Base-by-base conservation (phyloP, 23 tunicate species). In the Styela clava region DNA sequence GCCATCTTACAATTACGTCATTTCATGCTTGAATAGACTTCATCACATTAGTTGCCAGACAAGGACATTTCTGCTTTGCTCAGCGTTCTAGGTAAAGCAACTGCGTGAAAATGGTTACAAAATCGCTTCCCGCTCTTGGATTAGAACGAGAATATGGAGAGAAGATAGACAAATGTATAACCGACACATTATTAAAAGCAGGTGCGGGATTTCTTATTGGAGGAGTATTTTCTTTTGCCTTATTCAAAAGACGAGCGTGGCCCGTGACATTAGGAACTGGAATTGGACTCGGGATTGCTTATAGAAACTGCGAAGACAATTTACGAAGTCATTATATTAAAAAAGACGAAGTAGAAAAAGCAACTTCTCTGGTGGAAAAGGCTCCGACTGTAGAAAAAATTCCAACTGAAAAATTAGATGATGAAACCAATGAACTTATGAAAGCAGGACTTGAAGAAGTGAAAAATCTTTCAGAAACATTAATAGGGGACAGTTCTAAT, bases 181-280 rank as follows among this genome's bases (percentile, higher is more conserved):
- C 78, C 21, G 94, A 89, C 67, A 37, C 86, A n/a, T 72, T 69
- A 2, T 52, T 89, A 9, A 89, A 88, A 83, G 78, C 69, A 63
- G 88, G 76, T 32, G 37, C 88, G 35, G 88, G 88, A 31, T 35
- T 78, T 30, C 32, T 78, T 23, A 74, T 84, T 32, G 88, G 88
- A 20, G 88, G 88, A 30, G 82, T 84, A 22, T 84, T 84, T 63
- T 84, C 88, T 27, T 76, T 84, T 32, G 65, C 65, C 12, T 67
- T 84, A 28, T 84, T 84, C 69, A 84, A 64, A 63, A 84, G 88
- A 33, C 61, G 71, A 63, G 65, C 72, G 52, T 92, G 97, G 97
- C 97, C 97, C 20, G 68, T 87, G 24, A 92, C 86, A 25, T 72
- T 92, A 2, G 97, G 97, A 12, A 85, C 88, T 83, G 97, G 97